These are phyloP conservation scores for Trogon melanurus DNA, from an alignment of 2,113 vertebrate species.

Conservation along the genomic window DNA sequence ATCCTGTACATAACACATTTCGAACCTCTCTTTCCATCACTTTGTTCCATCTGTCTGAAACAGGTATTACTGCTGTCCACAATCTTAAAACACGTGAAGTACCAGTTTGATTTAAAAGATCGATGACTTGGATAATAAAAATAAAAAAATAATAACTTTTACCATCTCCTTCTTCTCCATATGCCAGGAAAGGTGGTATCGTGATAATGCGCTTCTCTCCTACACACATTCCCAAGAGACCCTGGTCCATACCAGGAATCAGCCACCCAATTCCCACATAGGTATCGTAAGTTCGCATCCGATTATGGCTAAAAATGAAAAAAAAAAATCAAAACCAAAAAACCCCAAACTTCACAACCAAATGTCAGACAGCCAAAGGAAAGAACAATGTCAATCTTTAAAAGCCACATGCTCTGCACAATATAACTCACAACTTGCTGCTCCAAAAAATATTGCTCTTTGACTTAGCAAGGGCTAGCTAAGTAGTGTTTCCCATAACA, in stretches of 20 bases:
- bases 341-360: not conserved
- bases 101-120: not conserved
- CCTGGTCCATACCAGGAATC: slow-evolving; percentile 97
- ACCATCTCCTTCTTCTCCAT: slow-evolving; percentile 96
- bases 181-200: slow-evolving; percentile 92
- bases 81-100: not conserved
- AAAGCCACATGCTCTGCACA: not conserved
- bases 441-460: not conserved
- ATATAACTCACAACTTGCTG: not conserved
- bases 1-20: not conserved
- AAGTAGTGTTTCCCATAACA: not conserved
- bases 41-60: not conserved
- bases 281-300: slow-evolving; percentile 94
- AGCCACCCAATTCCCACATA: slow-evolving; percentile 98
- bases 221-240: slow-evolving; percentile 95
- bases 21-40: not conserved
- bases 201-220: slow-evolving; percentile 93
- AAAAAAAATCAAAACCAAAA: not conserved
- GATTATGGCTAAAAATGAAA: slow-evolving; percentile 84
- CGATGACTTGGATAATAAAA: not conserved
- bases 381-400: not conserved
- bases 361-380: not conserved
- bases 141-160: not conserved
- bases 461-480: not conserved
- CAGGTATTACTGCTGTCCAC: not conserved